Conservation (phyloP, 2,797 vertebrate species). For the Corythornis leucogaster region DNA sequence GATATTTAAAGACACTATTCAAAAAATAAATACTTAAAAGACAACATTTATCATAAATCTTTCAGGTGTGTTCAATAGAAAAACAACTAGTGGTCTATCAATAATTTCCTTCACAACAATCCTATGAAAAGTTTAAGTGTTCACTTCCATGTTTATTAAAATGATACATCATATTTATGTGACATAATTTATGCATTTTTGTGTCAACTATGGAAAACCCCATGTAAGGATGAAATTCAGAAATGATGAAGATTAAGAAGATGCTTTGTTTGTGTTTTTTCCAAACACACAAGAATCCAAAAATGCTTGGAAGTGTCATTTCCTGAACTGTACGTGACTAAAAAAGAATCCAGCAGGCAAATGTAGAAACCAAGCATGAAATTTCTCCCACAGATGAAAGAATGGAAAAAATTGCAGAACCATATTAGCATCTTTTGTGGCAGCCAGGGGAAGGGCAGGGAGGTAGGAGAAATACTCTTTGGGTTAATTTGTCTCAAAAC, state of each 20-base stretch:
- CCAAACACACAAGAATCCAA: background rate
- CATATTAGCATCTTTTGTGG: background rate
- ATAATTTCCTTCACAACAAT: background rate
- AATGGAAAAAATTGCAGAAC: background rate
- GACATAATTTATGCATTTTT: background rate
- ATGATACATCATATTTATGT: background rate
- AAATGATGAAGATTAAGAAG: background rate
- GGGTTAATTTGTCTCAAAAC: background rate
- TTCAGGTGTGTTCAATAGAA: background rate
- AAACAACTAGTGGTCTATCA: background rate
- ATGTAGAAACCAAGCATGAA: background rate
- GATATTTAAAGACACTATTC: background rate
- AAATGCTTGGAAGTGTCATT: background rate
- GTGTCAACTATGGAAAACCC: background rate
- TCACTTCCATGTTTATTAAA: background rate
- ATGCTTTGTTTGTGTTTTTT: background rate
- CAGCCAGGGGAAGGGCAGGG: background rate
- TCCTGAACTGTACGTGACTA: background rate
- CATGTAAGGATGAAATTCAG: background rate
- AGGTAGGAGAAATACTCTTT: background rate
- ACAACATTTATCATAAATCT: background rate
- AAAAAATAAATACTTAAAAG: background rate
- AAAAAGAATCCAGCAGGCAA: background rate
- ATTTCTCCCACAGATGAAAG: background rate
- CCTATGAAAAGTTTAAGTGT: background rate